phyloP scores from a whole-genome alignment of 1,140 invertebrate species.

The Conopomorpha cramerella region DNA sequence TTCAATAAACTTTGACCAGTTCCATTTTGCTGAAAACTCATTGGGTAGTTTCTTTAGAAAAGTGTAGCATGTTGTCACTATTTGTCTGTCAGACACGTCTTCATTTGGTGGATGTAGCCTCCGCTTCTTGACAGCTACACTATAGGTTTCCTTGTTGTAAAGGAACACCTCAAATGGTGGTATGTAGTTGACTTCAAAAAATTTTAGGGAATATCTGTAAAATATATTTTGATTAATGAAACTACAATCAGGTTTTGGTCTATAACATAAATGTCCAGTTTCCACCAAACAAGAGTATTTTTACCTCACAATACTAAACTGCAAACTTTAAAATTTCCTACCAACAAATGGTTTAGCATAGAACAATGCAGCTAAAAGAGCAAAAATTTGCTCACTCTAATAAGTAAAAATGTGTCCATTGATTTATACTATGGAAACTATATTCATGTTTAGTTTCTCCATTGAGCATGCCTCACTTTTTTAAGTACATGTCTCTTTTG shows the following conservation, averaged over 20 bases:
- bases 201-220: conserved; percentile 50
- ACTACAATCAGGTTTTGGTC: conserved; percentile 5
- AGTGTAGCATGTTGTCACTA: conserved; percentile 33
- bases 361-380: no score
- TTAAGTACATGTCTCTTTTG: no score
- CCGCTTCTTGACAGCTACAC: conserved; percentile 46
- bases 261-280: background rate
- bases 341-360: background rate
- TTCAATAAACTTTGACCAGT: conserved; percentile 43
- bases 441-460: no score
- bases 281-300: no score
- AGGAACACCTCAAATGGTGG: conserved; percentile 41
- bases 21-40: conserved; percentile 42
- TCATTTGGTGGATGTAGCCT: conserved; percentile 28
- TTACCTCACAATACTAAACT: background rate
- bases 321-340: background rate
- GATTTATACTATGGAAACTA: no score
- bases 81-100: conserved; percentile 36
- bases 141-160: conserved; percentile 39
- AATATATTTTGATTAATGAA: conserved; percentile 6
- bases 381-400: no score
- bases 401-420: no score
- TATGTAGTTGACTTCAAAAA: conserved; percentile 41
- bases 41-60: conserved; percentile 36
- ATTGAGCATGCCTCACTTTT: no score